Conservation (phyloP, 1,140 invertebrate species). For the Hormaphis cornu region DNA sequence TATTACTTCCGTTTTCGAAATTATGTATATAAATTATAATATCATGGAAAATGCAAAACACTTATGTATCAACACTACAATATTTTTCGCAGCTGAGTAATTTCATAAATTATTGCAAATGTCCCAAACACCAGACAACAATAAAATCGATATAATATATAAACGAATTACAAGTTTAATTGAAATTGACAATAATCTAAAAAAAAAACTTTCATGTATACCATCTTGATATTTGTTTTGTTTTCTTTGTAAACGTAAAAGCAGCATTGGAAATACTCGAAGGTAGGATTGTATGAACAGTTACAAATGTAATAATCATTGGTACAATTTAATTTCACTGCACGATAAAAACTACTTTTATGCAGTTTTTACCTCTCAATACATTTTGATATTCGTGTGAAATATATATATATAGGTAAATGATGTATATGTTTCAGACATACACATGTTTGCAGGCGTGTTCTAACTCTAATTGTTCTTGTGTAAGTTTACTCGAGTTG, state of each 20-base stretch:
- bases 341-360: neutral
- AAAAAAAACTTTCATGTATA: no score
- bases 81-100: no score
- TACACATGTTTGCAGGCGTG: conserved; percentile 82
- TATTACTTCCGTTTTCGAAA: neutral
- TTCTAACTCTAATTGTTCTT: conserved; percentile 60
- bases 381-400: no score
- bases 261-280: conserved; percentile 34
- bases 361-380: conserved; percentile 3
- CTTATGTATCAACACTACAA: no score
- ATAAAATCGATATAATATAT: no score
- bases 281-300: conserved; percentile 24
- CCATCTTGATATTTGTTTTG: conserved; percentile 17
- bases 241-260: conserved; percentile 3
- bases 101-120: no score
- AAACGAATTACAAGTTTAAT: no score
- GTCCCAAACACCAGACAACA: no score
- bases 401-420: neutral
- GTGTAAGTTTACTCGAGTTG: conserved; percentile 41
- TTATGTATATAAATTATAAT: neutral
- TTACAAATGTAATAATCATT: neutral
- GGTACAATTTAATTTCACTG: conserved; percentile 1
- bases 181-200: no score
- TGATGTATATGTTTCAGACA: conserved; percentile 60
- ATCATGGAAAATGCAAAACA: no score